Base-by-base conservation (phyloP, 2,113 vertebrate species). In the Megaceryle maxima region DNA sequence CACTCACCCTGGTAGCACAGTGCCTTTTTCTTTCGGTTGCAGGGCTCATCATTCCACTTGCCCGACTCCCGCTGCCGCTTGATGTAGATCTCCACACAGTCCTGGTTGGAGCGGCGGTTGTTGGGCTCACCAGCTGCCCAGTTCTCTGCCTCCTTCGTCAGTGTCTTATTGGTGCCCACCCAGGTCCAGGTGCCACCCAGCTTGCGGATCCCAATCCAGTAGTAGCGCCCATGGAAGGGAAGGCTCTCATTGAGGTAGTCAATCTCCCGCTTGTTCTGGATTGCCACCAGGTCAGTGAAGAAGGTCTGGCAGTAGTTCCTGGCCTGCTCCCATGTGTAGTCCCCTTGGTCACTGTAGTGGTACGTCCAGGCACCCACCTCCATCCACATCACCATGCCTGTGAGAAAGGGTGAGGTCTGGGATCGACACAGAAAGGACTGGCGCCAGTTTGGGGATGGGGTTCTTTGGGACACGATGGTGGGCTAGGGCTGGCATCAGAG, bases 1-100 rank as follows among this genome's bases (percentile, higher is more conserved):
- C 0, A 5, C 97, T 96, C 50, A 99, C 99, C 98, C 96, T 19
- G 78, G 73, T 99, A 99, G 97, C 99, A 99, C 44, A 99, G 91
- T 0, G 99, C 99, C 1, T 97, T 98, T 80, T 99, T 99, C 16
- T 0, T 39, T 12, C 97, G 98, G 7, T 0, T 4, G 28, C 99
- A 99, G 19, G 96, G 94, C 92, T 99, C 99, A 0, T 99, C 99
- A 0, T 99, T 99, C 99, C 99, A 99, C 94, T 98, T 99, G 86
- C 99, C 99, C 0, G 94, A 6, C 60, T 99, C 93, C 0, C 0
- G 0, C 0, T 1, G 0, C 8, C 98, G 97, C 96, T 99, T 98
- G 83, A 99, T 98, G 96, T 99, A 99, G 46, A 99, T 99, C 97
- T 99, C 99, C 96, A 99, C 99, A 1, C 99, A 99, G 84, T 99